Conservation (phyloP, 2,888 invertebrate genomes). For the Caenorhabditis wallacei region DNA sequence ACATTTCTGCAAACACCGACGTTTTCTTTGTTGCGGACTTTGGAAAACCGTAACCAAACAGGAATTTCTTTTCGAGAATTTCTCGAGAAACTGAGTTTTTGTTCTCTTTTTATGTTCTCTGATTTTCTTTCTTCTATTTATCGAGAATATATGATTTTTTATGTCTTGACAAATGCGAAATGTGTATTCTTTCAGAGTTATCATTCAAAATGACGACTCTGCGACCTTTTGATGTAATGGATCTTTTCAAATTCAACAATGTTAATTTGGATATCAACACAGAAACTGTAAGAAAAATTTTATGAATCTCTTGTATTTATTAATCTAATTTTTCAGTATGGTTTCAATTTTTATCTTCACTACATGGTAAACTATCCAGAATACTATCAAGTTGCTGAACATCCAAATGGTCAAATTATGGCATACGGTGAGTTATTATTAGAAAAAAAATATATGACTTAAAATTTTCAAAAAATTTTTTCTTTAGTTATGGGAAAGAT, state of each 20-base stretch:
- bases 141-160: too few species aligned
- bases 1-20: conserved; percentile 44
- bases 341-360: conserved; percentile 92
- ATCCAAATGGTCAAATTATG: conserved; percentile 96
- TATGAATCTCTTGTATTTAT: too few species aligned
- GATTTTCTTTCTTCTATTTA: background rate
- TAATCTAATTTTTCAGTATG: conserved; percentile 84
- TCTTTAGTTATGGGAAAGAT: conserved; percentile 97
- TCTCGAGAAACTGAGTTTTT: background rate
- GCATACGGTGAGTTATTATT: conserved; percentile 92
- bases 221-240: conserved; percentile 74
- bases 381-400: conserved; percentile 97
- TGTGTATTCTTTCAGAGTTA: background rate
- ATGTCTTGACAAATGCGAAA: too few species aligned
- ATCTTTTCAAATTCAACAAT: conserved; percentile 79
- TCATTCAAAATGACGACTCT: conserved; percentile 69
- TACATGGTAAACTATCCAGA: conserved; percentile 99
- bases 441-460: conserved; percentile 8
- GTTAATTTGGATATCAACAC: conserved; percentile 95
- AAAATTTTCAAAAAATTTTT: background rate
- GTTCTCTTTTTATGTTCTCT: too few species aligned
- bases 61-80: conserved; percentile 1
- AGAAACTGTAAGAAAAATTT: conserved; percentile 88
- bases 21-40: conserved; percentile 6
- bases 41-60: conserved; percentile 19